Base-by-base conservation (phyloP, 2,113 vertebrate genomes). In the Coturnix japonica region DNA sequence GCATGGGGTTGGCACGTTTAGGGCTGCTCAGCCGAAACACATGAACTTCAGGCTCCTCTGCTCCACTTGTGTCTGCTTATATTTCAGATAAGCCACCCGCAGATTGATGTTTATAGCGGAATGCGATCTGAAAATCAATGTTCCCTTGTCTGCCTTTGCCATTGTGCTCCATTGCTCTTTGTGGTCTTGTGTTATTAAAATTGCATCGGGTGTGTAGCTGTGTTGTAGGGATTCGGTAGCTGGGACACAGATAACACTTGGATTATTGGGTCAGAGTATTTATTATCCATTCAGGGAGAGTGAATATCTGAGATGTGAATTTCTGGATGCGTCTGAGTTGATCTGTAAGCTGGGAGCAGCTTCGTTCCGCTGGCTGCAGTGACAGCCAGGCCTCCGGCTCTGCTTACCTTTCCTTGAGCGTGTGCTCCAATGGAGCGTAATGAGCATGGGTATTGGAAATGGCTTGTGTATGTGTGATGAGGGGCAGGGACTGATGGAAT, bases 151-250 rank as follows among this genome's bases (percentile, higher is more conserved):
- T 89, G 92, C 87, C 93, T 86, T 91, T 0, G 5, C 82, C 92
- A 94, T 83, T 97, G 93, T 95, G 91, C 87, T 95, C 85, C 63
- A 61, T 90, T 93, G 93, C 85, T 91, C 65, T 95, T 95, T 96
- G 95, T 93, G 92, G 93, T 91, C 78, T 95, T 93, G 89, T 74
- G 91, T 96, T 96, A 97, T 96, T 96, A 96, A 96, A 96, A 95
- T 96, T 89, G 85, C 87, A 91, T 96, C 87, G 92, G 89, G 95
- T 96, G 66, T 93, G 89, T 90, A 90, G 90, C 88, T 90, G 51
- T 87, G 91, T 91, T 93, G 89, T 94, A 89, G 91, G 91, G 91
- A 95, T 78, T 94, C 69, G 59, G 89, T 96, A 85, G 92, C 91
- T 95, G 92, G 81, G 93, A 95, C 23, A 4, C 72, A 90, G 95